Evolutionary conservation across 2,888 invertebrate genomes (phyloP).

Genomic region (Lobophora halterata): DNA sequence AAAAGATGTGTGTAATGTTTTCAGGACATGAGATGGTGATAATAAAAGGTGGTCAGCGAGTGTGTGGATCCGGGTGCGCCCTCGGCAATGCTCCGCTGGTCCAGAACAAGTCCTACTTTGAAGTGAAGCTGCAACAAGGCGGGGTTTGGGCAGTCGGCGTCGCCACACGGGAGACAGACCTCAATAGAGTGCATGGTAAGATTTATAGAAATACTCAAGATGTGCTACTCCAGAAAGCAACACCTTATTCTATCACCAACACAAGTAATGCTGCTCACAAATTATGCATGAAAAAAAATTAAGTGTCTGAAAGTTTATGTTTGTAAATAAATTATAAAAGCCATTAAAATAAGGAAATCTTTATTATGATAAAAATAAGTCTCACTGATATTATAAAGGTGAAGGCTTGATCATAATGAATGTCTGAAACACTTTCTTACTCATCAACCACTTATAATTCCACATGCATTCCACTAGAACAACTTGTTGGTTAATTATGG

Average conservation of each 20-base stretch:
- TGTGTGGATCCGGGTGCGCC: conserved; percentile 97
- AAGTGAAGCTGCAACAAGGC: conserved; percentile 97
- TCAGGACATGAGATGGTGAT: conserved; percentile 97
- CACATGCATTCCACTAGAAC: not conserved
- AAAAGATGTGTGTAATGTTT: too few species aligned
- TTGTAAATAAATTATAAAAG: too few species aligned
- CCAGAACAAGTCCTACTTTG: conserved; percentile 99
- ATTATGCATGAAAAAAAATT: too few species aligned
- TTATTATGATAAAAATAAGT: not conserved
- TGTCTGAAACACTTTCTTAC: too few species aligned
- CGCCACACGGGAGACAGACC: conserved; percentile 92
- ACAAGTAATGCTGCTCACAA: too few species aligned
- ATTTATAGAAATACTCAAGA: too few species aligned
- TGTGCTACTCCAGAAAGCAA: too few species aligned
- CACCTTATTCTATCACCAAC: too few species aligned
- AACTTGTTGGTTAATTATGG: conserved; percentile 12
- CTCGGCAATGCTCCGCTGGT: conserved; percentile 96
- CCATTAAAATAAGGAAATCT: too few species aligned
- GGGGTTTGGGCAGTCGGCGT: conserved; percentile 98
- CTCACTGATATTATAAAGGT: too few species aligned
- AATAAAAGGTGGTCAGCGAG: conserved; percentile 94
- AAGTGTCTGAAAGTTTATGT: too few species aligned
- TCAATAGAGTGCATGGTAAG: conserved; percentile 89
- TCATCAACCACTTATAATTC: conserved; percentile 9
- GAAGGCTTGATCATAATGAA: too few species aligned